These are phyloP conservation scores for Alentia gelatinosa DNA, from an alignment of 2,888 invertebrate genomes.

Conservation along the genomic window DNA sequence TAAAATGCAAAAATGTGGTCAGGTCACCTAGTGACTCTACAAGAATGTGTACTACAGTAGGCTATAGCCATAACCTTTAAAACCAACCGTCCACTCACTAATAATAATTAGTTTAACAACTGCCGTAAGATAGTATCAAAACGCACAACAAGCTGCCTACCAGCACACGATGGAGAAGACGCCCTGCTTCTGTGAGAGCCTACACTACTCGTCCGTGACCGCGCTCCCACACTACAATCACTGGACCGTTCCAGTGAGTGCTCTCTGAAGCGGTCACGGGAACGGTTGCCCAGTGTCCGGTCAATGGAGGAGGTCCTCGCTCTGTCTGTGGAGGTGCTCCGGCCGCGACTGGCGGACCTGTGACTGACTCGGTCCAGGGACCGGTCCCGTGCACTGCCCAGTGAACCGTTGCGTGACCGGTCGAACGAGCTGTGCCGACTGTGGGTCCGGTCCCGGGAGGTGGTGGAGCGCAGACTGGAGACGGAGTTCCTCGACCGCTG, in stretches of 20 bases:
- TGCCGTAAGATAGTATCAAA: no score
- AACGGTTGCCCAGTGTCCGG: not conserved
- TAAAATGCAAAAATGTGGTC: no score
- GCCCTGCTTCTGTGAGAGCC: conserved; percentile 34
- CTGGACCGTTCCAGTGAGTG: not conserved
- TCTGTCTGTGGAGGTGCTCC: conserved; percentile 58
- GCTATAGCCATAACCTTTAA: no score
- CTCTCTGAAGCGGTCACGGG: conserved; percentile 5
- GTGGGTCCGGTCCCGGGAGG: not conserved
- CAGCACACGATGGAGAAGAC: conserved; percentile 51
- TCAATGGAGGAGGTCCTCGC: conserved; percentile 69
- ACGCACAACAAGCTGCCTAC: no score
- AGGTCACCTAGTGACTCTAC: no score
- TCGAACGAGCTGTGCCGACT: conserved; percentile 31
- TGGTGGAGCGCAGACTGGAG: conserved; percentile 17
- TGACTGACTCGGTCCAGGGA: not conserved
- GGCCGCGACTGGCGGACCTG: conserved; percentile 54
- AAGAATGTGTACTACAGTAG: no score
- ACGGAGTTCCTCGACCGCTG: not conserved
- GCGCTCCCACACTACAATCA: conserved; percentile 3
- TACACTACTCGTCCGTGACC: conserved; percentile 20
- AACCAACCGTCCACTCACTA: no score
- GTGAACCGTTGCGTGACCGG: not conserved
- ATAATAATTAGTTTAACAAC: no score
- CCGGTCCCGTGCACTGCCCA: not conserved